Percentiles rank a stretch among this genome's conserved stretches.
Conservation (phyloP, 2,797 vertebrate species). For the Darevskia nairensis region DNA sequence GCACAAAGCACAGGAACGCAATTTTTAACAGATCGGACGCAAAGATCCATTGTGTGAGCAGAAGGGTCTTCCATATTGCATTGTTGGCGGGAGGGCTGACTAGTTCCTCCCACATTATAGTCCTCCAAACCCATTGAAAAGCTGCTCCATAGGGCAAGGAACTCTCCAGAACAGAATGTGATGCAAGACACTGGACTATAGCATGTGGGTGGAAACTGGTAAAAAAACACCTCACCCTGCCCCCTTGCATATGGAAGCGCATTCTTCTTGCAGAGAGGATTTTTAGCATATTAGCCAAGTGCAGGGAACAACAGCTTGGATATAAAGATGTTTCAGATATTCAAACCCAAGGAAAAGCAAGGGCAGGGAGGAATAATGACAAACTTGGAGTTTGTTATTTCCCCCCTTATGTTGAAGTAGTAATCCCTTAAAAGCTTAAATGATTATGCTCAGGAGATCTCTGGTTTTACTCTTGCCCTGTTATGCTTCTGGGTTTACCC, state of each 20-base stretch:
- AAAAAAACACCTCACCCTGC: neutral
- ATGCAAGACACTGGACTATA: neutral
- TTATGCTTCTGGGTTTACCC: conserved; percentile 9
- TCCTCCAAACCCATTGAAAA: neutral
- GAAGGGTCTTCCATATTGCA: neutral
- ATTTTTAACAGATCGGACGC: neutral
- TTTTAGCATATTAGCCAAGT: neutral
- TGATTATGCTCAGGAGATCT: conserved; percentile 5
- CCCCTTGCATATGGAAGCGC: neutral
- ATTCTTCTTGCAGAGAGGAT: neutral
- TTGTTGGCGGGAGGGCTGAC: neutral
- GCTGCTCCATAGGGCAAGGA: neutral
- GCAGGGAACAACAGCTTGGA: neutral
- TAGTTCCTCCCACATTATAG: too few species aligned
- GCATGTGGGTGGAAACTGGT: neutral
- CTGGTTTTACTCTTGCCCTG: neutral
- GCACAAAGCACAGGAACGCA: neutral
- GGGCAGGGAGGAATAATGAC: neutral
- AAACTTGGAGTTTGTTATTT: neutral
- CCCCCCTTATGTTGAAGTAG: conserved; percentile 3
- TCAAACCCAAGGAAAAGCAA: conserved; percentile 17
- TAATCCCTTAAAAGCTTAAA: conserved; percentile 14
- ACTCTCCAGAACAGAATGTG: neutral
- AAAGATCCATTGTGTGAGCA: neutral
- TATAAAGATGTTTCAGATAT: neutral